These are phyloP conservation scores for Chrysocyon brachyurus DNA, from an alignment of 2,797 vertebrate genomes.

Conservation along the genomic window DNA sequence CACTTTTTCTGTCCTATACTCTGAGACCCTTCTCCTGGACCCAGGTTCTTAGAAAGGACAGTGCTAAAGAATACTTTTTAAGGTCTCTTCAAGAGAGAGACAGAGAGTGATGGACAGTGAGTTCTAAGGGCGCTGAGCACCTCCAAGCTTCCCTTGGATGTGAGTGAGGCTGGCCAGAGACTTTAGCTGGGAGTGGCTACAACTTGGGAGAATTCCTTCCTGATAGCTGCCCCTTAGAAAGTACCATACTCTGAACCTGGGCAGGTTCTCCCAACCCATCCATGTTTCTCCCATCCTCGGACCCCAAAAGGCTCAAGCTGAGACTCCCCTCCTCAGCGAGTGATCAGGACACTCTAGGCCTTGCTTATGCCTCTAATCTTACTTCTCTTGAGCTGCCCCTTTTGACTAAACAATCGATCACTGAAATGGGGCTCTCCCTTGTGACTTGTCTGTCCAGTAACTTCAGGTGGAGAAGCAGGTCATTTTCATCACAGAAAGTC, in stretches of 20 bases:
- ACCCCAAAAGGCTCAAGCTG: not conserved
- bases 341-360: conserved; percentile 64
- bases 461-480: not conserved
- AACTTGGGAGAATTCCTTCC: conserved; percentile 87
- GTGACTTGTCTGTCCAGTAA: not conserved
- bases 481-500: not conserved
- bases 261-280: not conserved
- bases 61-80: not conserved
- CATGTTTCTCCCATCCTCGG: not conserved
- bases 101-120: not conserved
- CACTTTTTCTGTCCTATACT: not conserved
- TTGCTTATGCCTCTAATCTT: conserved; percentile 74
- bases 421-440: not conserved
- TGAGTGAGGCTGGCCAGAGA: conserved; percentile 33
- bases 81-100: not conserved
- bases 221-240: conserved; percentile 62
- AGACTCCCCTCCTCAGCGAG: conserved; percentile 69
- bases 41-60: not conserved
- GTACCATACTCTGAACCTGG: too few relatives aligned
- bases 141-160: conserved; percentile 12
- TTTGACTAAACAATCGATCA: not conserved
- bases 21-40: not conserved
- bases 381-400: conserved; percentile 69
- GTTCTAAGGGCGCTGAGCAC: not conserved
- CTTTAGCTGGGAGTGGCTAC: conserved; percentile 81